Percentiles rank a stretch among this genome's conserved stretches.
Evolutionary conservation across 2,797 vertebrate species (phyloP).

Genomic region (Saguinus oedipus): DNA sequence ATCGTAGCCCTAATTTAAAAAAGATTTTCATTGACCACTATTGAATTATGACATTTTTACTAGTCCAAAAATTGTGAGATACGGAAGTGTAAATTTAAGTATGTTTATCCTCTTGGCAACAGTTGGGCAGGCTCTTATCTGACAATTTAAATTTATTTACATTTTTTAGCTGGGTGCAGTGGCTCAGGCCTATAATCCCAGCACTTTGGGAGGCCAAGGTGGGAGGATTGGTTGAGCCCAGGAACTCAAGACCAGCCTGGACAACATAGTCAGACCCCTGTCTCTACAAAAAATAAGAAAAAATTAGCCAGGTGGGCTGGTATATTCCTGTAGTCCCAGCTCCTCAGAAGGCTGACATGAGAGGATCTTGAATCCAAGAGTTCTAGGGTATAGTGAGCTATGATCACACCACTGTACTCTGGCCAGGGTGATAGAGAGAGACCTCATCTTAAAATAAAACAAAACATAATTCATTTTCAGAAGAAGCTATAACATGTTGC

Average conservation of each 20-base stretch:
- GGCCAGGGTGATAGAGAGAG: no score
- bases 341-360: no score
- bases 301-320: no score
- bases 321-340: no score
- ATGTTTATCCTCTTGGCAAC: slow-evolving; percentile 5
- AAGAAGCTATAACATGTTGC: slow-evolving; percentile 13
- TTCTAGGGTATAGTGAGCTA: no score
- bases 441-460: no score
- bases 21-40: slow-evolving; percentile 2
- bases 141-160: slow-evolving; percentile 2
- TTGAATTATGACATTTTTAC: background rate
- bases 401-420: no score
- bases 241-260: no score
- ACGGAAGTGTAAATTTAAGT: slow-evolving; percentile 15
- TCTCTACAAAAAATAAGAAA: no score
- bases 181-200: background rate
- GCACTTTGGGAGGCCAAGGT: background rate
- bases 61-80: background rate
- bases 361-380: no score
- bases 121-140: slow-evolving; percentile 54
- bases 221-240: no score
- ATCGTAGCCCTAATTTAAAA: background rate
- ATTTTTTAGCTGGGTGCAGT: slow-evolving; percentile 24
- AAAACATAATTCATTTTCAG: background rate
- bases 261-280: no score